These are phyloP conservation scores for Macrostomum lignano DNA, from an alignment of 1,140 invertebrate species.

Conservation along the genomic window DNA sequence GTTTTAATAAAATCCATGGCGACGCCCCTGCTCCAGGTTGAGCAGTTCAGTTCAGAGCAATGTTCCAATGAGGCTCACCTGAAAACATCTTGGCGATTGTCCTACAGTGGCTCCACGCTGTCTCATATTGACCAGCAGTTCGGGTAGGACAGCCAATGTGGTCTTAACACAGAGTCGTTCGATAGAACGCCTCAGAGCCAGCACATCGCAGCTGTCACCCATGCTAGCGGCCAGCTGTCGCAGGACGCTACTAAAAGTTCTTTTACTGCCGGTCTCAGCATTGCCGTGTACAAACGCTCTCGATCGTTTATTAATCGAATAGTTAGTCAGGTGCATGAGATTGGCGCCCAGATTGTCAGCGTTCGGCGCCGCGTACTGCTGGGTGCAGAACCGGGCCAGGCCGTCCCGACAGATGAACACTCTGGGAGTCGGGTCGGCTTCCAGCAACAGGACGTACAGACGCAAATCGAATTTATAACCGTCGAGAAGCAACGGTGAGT, in stretches of 20 bases:
- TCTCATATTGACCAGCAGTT: no score
- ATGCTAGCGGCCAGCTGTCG: constrained; percentile 19
- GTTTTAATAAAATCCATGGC: no score
- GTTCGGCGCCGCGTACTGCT: constrained; percentile 10
- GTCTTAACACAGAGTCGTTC: no score
- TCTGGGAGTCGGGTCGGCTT: constrained; percentile 27
- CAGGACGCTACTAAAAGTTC: constrained; percentile 28
- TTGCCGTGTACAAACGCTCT: constrained; percentile 26
- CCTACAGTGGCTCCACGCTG: no score
- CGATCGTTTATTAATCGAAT: constrained; percentile 30
- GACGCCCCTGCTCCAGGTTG: no score
- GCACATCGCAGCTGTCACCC: no score
- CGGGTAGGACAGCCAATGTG: no score
- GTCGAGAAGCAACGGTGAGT: constrained; percentile 28
- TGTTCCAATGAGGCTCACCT: no score
- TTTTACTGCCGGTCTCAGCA: constrained; percentile 28
- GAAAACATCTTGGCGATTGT: no score
- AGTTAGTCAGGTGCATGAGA: constrained; percentile 32
- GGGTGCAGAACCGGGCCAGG: constrained; percentile 19
- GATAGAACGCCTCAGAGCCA: no score
- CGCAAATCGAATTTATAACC: constrained; percentile 31
- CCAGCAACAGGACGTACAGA: constrained; percentile 29
- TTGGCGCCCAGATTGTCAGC: constrained; percentile 23
- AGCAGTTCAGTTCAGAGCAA: no score
- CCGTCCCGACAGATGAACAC: constrained; percentile 29